Evolutionary conservation across 2,888 invertebrate genomes (phyloP), one percentile per base, ranked within the genome.

Genomic region (Chrysina gloriosa): DNA sequence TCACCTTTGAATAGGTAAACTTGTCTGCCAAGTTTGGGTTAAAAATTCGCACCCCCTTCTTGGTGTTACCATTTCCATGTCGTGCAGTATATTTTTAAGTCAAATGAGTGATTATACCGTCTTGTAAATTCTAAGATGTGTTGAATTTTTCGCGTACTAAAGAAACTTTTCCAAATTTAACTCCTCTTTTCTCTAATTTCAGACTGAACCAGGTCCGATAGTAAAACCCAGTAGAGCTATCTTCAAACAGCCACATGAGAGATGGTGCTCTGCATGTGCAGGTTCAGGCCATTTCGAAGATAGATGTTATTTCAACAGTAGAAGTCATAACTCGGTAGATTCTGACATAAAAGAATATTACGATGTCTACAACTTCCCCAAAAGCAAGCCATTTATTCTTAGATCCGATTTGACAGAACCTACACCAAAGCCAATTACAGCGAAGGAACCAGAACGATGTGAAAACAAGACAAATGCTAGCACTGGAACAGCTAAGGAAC

Each of bases 261-360:
- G 81, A 2, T 81, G 79, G 75, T 86, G 86, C 70, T 84, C 84
- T 61, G 84, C 84, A 63, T 86, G 86, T 72, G 80, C 82, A 0
- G 76, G 72, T 63, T 76, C 76, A 14, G 85, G 86, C 0, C 86
- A 86, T 71, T 72, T 79, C 9, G 80, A 81, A 68, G 74, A 77
- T 29, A 74, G 73, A 54, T 81, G 81, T 67, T 65, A 72, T 19
- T 77, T 75, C 65, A 73, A 72, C 36, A 72, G 73, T 23, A 73
- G 78, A 25, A 69, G 72, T 27, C 79, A 79, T 70, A 76, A 78
- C n/a, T 68, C 77, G 14, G 64, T 71, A 11, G 70, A 75, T 23
- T 77, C 79, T 0, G 64, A 66, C 31, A 72, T 80, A 9, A 67
- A 74, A 16, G 69, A 69, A 19, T 79, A 78, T 52, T 66, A 68